Base-by-base conservation (phyloP, 1,140 invertebrate genomes). In the Lepidurus packardi region DNA sequence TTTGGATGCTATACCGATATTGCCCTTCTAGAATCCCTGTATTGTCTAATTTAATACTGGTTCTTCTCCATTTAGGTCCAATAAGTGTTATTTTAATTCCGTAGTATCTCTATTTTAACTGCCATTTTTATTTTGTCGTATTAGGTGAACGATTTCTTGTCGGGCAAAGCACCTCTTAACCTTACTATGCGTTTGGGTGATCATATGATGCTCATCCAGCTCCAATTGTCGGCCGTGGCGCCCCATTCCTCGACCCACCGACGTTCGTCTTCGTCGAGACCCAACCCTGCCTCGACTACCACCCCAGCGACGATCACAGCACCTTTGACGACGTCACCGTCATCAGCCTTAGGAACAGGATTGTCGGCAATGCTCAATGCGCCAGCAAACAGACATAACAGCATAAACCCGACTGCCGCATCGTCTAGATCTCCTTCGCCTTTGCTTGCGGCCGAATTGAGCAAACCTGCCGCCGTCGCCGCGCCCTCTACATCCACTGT, bases 141-240 rank as follows among this genome's bases (percentile, higher is more conserved):
- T 6, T 87, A 91, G 88, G 95, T 98, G 78, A 96, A 95, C 87
- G 95, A 97, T 85, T 97, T 98, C 84, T 87, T 98, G 11, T 94
- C 93, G 83, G 94, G 95, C 65, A 94, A 95, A 85, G 94, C 94
- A 42, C 96, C 96, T 16, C 86, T 98, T 41, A 97, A 97, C 85
- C 87, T 98, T 75, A 97, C 94, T 65, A 97, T 97, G 94, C 90
- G 94, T 79, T 87, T 97, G 13, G 95, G 95, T 34, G 95, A 97
- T 84, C 95, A 97, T 86, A 96, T 97, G 93, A 97, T 97, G 95
- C 89, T 97, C 78, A 96, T 98, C 78, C 95, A 97, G 85, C 87
- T 97, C 53, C 95, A 97, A 84, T 86, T 98, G 76, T 96, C 94
- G 73, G 77, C 78, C 43, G 79, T 80, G 9, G 43, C 80, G 9